phyloP scores from a whole-genome alignment of 2,888 invertebrate genomes.

The Caenorhabditis sp. region DNA sequence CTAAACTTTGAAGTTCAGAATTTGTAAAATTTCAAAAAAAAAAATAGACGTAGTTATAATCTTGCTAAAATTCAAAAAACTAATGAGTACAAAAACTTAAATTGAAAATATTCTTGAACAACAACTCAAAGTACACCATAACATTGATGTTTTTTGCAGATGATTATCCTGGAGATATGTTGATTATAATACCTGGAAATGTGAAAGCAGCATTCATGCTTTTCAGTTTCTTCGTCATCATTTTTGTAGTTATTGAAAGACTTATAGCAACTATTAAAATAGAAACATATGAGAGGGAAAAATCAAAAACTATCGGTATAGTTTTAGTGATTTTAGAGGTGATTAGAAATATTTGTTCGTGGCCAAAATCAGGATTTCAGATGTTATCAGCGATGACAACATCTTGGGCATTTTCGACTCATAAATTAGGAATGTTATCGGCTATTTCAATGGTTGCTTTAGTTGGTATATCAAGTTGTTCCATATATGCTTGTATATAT shows the following conservation, averaged over 20 bases:
- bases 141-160: background rate
- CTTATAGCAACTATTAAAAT: conserved; percentile 1
- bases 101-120: too few relatives aligned
- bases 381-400: background rate
- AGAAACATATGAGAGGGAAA: background rate
- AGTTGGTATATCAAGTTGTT: background rate
- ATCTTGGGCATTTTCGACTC: background rate
- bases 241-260: background rate
- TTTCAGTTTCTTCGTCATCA: background rate
- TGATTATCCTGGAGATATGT: background rate
- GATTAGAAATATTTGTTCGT: background rate
- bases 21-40: too few relatives aligned
- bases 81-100: conserved; percentile 1
- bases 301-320: background rate
- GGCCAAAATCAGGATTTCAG: background rate
- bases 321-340: background rate
- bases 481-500: background rate
- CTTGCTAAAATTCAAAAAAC: too few relatives aligned
- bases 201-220: background rate
- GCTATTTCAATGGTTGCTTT: background rate
- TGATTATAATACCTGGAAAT: background rate
- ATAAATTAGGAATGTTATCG: background rate
- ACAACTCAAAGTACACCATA: background rate
- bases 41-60: too few relatives aligned
- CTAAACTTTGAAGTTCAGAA: too few relatives aligned